Base-by-base conservation (phyloP, 2,888 invertebrate species). In the Charanyca ferruginea region DNA sequence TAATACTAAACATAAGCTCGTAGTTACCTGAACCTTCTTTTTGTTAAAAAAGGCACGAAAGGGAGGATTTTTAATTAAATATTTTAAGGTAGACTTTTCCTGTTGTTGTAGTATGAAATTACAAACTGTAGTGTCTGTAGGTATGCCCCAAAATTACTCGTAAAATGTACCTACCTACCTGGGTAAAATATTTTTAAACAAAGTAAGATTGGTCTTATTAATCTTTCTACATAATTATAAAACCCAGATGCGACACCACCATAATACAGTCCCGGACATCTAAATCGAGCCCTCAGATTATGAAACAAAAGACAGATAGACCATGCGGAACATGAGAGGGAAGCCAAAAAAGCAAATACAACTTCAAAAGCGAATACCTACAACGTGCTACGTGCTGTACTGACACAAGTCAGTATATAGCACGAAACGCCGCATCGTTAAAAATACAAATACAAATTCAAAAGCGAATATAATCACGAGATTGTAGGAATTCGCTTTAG, bases 51-150 rank as follows among this genome's bases (percentile, higher is more conserved):
- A 52, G 45, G 52, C 48, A 42, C 22, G 48, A 28, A 28, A 16
- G 23, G n/a, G 25, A 52, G 48, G 11, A 57, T 49, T 62, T 74
- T 74, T 69, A 66, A 74, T 75, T 66, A 74, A 75, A 70, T 61
- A 61, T 63, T 66, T 55, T 22, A 28, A 55, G 52, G 35, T 58
- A 38, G 32, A 41, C 13, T 47, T 73, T 69, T 35, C 61, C 51
- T 41, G 42, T 51, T 41, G 42, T 51, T 67, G 13, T 45, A 67
- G 23, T 61, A 52, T 22, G 16, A 61, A 45, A 67, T 60, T 69
- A 67, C 41, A 55, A 51, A 41, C 44, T 47, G 9, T 49, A 20
- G 47, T 35, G 44, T 54, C 54, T 23, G 38, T 16, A 8, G 53
- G 60, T 23, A 28, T 42, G 11, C 18, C 38, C 35, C 22, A 7